Evolutionary conservation across 2,797 vertebrate genomes (phyloP).

Genomic region (Myotis vivesi): DNA sequence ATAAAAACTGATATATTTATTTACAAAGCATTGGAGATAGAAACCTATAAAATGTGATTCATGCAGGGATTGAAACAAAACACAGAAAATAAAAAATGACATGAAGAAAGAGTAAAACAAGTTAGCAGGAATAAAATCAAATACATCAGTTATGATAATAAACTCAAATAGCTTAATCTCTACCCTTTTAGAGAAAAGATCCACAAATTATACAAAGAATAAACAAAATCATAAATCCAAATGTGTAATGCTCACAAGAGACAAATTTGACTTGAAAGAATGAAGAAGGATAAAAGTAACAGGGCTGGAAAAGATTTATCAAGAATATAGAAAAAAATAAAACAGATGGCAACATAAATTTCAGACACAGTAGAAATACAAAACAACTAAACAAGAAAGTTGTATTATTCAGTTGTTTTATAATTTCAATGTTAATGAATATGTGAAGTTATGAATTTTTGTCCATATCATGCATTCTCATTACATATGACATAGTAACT

Average conservation of each 20-base stretch:
- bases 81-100: background rate
- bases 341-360: background rate
- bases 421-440: background rate
- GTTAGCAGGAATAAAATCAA: background rate
- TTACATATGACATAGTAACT: background rate
- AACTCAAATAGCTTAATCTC: background rate
- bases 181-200: background rate
- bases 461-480: background rate
- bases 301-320: background rate
- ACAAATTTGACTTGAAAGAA: background rate
- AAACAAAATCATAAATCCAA: slow-evolving; percentile 17
- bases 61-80: background rate
- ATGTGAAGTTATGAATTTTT: background rate
- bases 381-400: background rate
- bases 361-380: background rate
- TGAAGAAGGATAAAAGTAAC: background rate
- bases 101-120: background rate
- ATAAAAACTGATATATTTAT: background rate
- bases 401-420: background rate
- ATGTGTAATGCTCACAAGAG: background rate
- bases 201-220: background rate
- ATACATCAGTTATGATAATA: background rate
- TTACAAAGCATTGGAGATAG: background rate
- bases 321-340: background rate
- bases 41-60: background rate